Evolutionary conservation across 2,113 vertebrate genomes (phyloP), one percentile per base, ranked within the genome.

Genomic region (Danionella cerebrum): DNA sequence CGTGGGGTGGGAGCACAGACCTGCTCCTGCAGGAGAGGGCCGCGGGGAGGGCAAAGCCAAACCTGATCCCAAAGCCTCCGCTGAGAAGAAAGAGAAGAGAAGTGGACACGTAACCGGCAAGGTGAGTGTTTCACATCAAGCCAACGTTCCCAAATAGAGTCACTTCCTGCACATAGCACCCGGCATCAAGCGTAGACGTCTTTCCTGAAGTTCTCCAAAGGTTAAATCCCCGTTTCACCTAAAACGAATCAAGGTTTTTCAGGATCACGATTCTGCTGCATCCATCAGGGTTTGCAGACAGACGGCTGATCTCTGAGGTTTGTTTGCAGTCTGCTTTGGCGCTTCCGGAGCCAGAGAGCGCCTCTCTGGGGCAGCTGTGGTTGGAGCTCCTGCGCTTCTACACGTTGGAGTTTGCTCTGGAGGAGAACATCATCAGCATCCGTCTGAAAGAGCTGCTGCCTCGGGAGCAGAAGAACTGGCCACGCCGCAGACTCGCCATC

Each of bases 401-500:
- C 89, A 98, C 96, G 47, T 88, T 98, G 87, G 96, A 98, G 81
- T 98, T 98, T 83, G 91, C 92, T 70, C 89, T 96, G 80, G 95
- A 98, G 76, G 95, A 98, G 54, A 88, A 91, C 60, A 93, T 98
- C 84, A 93, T 98, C 87, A 97, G 94, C 85, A 91, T 98, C 83
- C 92, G 95, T 70, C 82, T 97, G 70, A 90, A 90, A 70, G 90
- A 93, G 63, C 89, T 91, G 72, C 87, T 98, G 55, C 91, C 92
- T 52, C 87, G 96, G 79, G 96, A 98, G 70, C 88, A 80, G 67
- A 98, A 98, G 89, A 97, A 93, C 87, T 98, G 96, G 96, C 96
- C 95, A 48, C 94, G 93, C 59, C 91, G 96, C 57, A 86, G 94
- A 75, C 94, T 98, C 65, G 96, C 95, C 74, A 96, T 98, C 36